Evolutionary conservation across 2,113 vertebrate genomes (phyloP).

Genomic region (Patagioenas fasciata): DNA sequence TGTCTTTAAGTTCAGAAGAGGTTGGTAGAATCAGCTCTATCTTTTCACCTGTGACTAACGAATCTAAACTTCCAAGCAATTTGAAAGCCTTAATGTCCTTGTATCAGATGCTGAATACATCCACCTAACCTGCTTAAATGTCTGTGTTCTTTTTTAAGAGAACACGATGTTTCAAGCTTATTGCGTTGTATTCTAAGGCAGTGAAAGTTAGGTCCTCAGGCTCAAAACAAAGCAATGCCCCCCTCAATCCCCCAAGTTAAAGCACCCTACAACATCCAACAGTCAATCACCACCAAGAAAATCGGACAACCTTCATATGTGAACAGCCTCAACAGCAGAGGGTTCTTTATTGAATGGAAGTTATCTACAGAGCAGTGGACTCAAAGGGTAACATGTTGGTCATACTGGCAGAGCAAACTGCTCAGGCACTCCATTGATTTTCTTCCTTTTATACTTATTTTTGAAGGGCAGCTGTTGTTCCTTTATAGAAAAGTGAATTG

Average conservation of each 20-base stretch:
- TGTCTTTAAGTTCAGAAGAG: neutral
- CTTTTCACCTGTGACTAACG: neutral
- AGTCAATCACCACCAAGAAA: neutral
- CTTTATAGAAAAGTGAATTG: neutral
- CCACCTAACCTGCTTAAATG: neutral
- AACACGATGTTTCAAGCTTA: neutral
- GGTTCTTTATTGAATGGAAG: too few relatives aligned
- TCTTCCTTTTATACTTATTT: neutral
- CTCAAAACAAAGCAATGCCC: neutral
- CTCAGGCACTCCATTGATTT: neutral
- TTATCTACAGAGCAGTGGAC: neutral
- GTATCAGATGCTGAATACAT: neutral
- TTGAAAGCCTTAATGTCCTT: neutral
- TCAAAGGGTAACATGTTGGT: neutral
- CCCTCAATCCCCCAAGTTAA: rapidly evolving
- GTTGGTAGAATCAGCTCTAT: neutral
- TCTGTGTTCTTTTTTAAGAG: neutral
- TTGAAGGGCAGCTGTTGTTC: neutral
- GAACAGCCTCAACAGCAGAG: neutral
- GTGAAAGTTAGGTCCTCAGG: neutral
- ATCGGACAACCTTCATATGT: neutral
- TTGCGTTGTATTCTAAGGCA: neutral
- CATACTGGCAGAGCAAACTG: neutral
- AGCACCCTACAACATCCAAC: neutral
- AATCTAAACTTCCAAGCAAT: neutral